A percentile compares a stretch with the other conserved stretches of the same genome.
Conservation (phyloP, 2,888 invertebrate species). For the Hypomecis punctinalis region DNA sequence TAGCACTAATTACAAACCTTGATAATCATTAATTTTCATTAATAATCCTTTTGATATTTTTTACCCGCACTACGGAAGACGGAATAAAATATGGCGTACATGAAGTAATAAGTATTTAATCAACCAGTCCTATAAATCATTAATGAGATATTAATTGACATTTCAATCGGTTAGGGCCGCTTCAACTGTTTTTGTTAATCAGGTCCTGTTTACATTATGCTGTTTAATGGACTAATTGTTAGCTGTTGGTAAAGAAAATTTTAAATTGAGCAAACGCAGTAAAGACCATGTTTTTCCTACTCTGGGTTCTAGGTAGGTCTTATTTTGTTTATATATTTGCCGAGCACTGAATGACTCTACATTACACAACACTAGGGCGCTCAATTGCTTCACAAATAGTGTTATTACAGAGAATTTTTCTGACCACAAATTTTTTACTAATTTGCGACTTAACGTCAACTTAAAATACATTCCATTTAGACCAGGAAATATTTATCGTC, state of each 20-base stretch:
- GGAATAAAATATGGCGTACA: conserved; percentile 8
- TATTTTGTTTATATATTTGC: too few relatives aligned
- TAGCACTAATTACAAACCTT: conserved; percentile 10
- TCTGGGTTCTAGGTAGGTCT: background rate
- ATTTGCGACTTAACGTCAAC: too few relatives aligned
- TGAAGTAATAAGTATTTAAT: conserved; percentile 21
- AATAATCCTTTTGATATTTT: conserved; percentile 1
- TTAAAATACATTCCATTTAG: too few relatives aligned
- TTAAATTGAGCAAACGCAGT: background rate
- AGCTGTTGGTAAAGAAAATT: background rate
- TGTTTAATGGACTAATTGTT: background rate
- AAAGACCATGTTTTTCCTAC: too few relatives aligned
- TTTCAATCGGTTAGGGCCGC: conserved; percentile 19
- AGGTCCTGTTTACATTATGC: background rate
- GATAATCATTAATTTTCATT: conserved; percentile 16
- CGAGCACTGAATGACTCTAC: too few relatives aligned
- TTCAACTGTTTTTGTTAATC: conserved; percentile 14
- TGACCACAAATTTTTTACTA: too few relatives aligned
- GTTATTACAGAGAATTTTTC: too few relatives aligned
- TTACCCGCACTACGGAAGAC: conserved; percentile 14
- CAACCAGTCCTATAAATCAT: conserved; percentile 16
- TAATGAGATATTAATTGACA: conserved; percentile 22
- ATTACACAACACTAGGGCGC: too few relatives aligned
- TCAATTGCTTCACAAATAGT: background rate
- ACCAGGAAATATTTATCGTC: background rate